These are phyloP conservation scores for Lasioglossum figueresi DNA, from an alignment of 2,888 invertebrate genomes.

Conservation along the genomic window DNA sequence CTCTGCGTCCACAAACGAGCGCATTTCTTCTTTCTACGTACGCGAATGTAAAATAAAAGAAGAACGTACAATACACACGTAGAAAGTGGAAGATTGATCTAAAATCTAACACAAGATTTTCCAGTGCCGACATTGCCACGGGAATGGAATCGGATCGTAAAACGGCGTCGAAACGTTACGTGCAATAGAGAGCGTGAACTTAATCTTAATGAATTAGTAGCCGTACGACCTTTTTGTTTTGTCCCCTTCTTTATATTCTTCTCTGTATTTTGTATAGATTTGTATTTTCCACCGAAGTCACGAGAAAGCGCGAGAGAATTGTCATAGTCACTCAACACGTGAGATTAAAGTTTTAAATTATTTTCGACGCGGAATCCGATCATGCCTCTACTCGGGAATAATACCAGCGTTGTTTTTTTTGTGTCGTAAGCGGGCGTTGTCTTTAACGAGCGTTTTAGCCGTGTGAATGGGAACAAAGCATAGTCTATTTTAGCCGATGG, in stretches of 20 bases:
- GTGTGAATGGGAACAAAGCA: constrained; percentile 54
- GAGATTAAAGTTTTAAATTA: constrained; percentile 60
- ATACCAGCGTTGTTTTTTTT: constrained; percentile 32
- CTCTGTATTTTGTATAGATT: constrained; percentile 49
- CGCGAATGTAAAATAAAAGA: constrained; percentile 25
- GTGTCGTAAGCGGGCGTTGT: neutral
- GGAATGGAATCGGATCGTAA: constrained; percentile 33
- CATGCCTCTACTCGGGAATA: constrained; percentile 25
- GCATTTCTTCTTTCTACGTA: constrained; percentile 45
- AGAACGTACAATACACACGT: constrained; percentile 28
- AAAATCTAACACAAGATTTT: constrained; percentile 4
- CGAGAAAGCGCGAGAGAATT: constrained; percentile 30
- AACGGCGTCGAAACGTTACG: constrained; percentile 30
- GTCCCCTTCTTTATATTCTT: constrained; percentile 2
- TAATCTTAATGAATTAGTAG: constrained; percentile 36
- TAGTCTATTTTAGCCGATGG: constrained; percentile 52
- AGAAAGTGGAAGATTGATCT: constrained; percentile 41
- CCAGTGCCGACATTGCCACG: constrained; percentile 29
- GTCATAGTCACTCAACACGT: constrained; percentile 47
- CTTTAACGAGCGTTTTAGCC: constrained; percentile 52
- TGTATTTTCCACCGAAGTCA: constrained; percentile 46
- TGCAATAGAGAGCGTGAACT: constrained; percentile 52
- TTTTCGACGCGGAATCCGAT: constrained; percentile 43
- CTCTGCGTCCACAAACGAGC: neutral
- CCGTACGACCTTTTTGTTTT: constrained; percentile 25